Base-by-base conservation (phyloP, 2,888 invertebrate genomes). In the Nemapogon koenigi region DNA sequence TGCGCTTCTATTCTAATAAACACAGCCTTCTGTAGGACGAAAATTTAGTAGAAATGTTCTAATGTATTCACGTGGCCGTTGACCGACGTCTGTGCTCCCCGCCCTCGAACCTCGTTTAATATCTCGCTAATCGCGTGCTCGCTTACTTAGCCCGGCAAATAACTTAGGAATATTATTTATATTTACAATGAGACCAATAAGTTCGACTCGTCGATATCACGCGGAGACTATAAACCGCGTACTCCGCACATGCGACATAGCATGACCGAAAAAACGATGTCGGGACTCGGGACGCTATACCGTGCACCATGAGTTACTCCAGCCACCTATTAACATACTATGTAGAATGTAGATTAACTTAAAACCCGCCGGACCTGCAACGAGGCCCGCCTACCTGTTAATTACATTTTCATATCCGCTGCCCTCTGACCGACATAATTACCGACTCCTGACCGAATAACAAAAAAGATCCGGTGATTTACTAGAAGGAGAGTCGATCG, bases 371-470 rank as follows among this genome's bases (percentile, higher is more conserved):
- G 31, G 7, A 13, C 13, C 28, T 13, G 17, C n/a, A 33, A 33
- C 33, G n/a, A 11, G 33, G 11, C 14, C 40, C 43, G 29, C 78
- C 78, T 68, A 66, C 58, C 61, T 66, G 62, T 70, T 78, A 76
- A 78, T 78, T 73, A 76, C 73, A 70, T 76, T 78, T 67, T 62
- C 66, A 62, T 69, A 38, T 62, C 62, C 54, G 61, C 62, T 78
- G 78, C 78, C 76, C 76, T 76, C 71, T 75, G 76, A 78, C 78
- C 76, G 72, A 71, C 62, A 70, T 76, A 75, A 76, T 76, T 71
- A 73, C 70, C 62, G 70, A 30, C 67, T 69, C 67, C 63, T 65
- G 69, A 62, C 68, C 66, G 68, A 65, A 50, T 65, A 66, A 70
- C 66, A 68, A 68, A 72, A 68, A 71, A 56, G 44, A 49, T 16